Conservation (phyloP, 1,140 invertebrate species). For the Aphaenogaster ashmeadi region DNA sequence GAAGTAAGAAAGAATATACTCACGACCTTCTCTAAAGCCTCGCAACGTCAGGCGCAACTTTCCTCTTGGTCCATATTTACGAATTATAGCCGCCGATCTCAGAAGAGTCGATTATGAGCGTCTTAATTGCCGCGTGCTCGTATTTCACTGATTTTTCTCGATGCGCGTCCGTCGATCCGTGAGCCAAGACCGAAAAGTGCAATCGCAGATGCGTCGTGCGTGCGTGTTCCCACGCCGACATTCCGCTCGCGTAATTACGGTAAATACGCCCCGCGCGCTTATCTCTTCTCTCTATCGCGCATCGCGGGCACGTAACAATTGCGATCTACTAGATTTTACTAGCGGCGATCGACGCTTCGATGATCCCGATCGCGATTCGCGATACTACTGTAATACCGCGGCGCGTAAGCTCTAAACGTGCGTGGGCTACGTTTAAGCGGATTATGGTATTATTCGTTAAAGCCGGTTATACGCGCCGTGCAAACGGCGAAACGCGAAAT, state of each 20-base stretch:
- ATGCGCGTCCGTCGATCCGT: background rate
- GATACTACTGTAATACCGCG: background rate
- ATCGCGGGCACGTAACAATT: slow-evolving; percentile 46
- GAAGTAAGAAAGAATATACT: background rate
- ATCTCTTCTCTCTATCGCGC: slow-evolving; percentile 7
- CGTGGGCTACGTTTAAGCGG: slow-evolving; percentile 5
- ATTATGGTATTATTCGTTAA: slow-evolving; percentile 25
- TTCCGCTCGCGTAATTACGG: slow-evolving; percentile 46
- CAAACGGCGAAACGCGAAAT: slow-evolving; percentile 10
- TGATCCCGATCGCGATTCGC: background rate
- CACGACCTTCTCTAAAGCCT: background rate
- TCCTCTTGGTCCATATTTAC: background rate
- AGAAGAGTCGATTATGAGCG: background rate
- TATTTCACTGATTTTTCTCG: slow-evolving; percentile 14
- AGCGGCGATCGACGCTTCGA: slow-evolving; percentile 8
- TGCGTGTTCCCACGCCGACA: background rate
- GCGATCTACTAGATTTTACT: slow-evolving; percentile 40
- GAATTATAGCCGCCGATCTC: background rate
- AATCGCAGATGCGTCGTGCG: slow-evolving; percentile 37
- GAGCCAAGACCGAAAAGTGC: background rate
- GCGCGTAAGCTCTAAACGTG: slow-evolving; percentile 32
- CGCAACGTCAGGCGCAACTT: background rate
- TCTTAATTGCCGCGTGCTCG: slow-evolving; percentile 5
- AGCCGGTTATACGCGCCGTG: background rate
- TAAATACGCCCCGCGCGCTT: slow-evolving; percentile 27